phyloP scores from a whole-genome alignment of 1,140 invertebrate species.

The Cydia fagiglandana region DNA sequence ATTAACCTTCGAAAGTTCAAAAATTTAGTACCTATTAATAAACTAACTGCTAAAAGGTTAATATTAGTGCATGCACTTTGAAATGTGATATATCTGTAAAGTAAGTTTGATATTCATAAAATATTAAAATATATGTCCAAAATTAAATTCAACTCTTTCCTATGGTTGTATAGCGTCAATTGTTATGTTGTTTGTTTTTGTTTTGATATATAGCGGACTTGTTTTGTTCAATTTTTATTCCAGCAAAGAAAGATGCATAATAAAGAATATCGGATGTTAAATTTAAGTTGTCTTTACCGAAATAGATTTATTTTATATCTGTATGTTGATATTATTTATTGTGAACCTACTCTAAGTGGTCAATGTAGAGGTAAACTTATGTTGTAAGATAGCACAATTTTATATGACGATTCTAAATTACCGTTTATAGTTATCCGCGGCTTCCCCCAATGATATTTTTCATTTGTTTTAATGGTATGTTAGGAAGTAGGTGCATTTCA shows the following conservation, averaged over 20 bases:
- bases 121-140: not conserved
- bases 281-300: conserved; percentile 12
- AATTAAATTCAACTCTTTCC: not conserved
- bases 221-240: conserved; percentile 19
- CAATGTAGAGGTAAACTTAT: conserved; percentile 9
- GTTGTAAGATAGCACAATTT: conserved; percentile 26
- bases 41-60: not conserved
- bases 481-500: not conserved
- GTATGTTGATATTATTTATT: conserved; percentile 28
- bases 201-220: not conserved
- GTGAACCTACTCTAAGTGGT: conserved; percentile 21
- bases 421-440: not conserved
- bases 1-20: not conserved
- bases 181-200: conserved; percentile 26
- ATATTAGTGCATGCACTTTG: not conserved
- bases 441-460: conserved; percentile 5
- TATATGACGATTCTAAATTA: conserved; percentile 17
- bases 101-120: not conserved
- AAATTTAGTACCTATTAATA: no score
- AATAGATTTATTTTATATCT: conserved; percentile 21
- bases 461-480: not conserved
- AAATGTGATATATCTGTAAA: conserved; percentile 5
- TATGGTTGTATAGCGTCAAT: conserved; percentile 14
- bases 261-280: conserved; percentile 20
- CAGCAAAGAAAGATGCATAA: conserved; percentile 14